phyloP scores from a whole-genome alignment of 2,888 invertebrate genomes.

The Eurytoma californica region DNA sequence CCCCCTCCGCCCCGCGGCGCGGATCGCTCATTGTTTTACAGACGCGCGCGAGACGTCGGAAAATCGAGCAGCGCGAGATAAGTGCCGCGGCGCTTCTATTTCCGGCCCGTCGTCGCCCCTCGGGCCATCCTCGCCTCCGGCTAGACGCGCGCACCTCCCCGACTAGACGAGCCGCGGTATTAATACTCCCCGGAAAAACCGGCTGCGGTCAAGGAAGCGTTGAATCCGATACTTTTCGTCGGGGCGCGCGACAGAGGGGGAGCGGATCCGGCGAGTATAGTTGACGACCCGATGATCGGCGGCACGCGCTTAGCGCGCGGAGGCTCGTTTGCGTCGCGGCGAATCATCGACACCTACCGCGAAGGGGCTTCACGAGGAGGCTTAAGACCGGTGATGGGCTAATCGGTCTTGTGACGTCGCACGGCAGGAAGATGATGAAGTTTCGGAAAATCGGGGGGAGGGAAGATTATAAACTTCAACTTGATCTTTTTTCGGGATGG shows the following conservation, averaged over 20 bases:
- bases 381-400: neutral
- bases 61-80: constrained; percentile 22
- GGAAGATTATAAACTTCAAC: neutral
- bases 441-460: neutral
- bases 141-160: constrained; percentile 10
- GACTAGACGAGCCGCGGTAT: constrained; percentile 4
- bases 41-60: constrained; percentile 7
- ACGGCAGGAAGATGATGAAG: neutral
- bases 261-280: constrained; percentile 46
- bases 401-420: neutral
- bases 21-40: constrained; percentile 37
- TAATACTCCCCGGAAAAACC: constrained; percentile 29
- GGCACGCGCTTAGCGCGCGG: neutral
- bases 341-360: constrained; percentile 22
- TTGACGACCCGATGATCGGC: constrained; percentile 15
- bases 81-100: constrained; percentile 26
- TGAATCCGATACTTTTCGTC: constrained; percentile 38
- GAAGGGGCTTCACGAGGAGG: neutral
- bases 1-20: neutral
- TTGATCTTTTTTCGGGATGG: neutral
- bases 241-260: neutral
- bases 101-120: constrained; percentile 21
- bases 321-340: constrained; percentile 17
- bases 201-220: constrained; percentile 57
- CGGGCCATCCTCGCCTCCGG: neutral